Conservation (phyloP, 2,113 vertebrate genomes). For the Etia nguti region DNA sequence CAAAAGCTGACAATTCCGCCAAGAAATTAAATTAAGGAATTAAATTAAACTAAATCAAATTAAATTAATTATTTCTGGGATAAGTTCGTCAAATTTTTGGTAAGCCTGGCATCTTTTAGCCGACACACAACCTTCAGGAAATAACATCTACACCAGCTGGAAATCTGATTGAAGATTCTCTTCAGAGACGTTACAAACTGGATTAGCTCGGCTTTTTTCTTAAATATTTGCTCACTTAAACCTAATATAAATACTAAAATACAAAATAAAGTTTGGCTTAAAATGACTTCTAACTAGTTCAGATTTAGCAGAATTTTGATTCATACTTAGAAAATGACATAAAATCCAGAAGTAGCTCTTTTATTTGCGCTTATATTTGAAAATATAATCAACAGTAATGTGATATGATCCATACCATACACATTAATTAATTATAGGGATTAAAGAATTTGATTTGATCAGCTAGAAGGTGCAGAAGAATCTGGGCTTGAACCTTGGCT, state of each 20-base stretch:
- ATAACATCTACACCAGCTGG: not conserved
- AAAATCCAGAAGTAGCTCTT: not conserved
- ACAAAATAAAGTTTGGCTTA: not conserved
- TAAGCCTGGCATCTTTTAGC: not conserved
- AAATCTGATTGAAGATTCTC: not conserved
- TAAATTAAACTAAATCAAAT: not conserved
- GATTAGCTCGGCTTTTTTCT: not conserved
- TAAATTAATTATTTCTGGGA: not conserved
- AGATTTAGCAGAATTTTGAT: not conserved
- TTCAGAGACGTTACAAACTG: not conserved
- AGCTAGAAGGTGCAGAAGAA: not conserved
- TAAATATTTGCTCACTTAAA: not conserved
- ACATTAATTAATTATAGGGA: not conserved
- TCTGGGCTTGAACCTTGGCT: not conserved
- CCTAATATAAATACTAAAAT: not conserved
- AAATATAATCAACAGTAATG: not conserved
- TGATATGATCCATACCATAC: accelerated
- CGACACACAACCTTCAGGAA: not conserved
- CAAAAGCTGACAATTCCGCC: not conserved
- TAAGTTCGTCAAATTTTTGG: not conserved
- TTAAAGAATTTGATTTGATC: not conserved
- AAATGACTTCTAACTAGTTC: not conserved
- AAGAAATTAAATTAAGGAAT: not conserved
- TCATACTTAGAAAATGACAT: not conserved
- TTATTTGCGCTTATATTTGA: not conserved